Percentiles rank a stretch among this genome's conserved stretches.
Evolutionary conservation across 1,140 invertebrate species (phyloP).

Genomic region (Macrobrachium nipponense): DNA sequence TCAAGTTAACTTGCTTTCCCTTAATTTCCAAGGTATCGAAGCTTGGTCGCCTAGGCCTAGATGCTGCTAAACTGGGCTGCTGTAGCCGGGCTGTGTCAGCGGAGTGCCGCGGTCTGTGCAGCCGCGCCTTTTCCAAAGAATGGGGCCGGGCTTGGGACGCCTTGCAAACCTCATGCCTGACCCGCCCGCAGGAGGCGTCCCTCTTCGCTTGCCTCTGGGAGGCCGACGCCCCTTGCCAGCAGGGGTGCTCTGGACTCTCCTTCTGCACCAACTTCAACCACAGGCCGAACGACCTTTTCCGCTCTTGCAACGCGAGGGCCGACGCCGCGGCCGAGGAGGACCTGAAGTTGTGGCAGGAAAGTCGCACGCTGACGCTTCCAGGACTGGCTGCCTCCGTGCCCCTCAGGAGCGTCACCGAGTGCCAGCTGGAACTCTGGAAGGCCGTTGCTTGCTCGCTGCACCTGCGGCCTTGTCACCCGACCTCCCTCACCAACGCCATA

Average conservation of each 20-base stretch:
- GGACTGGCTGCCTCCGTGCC: slow-evolving; percentile 46
- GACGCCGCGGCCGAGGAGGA: slow-evolving; percentile 42
- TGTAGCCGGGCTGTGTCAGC: slow-evolving; percentile 21
- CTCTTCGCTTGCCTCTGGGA: slow-evolving; percentile 42
- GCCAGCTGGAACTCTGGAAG: slow-evolving; percentile 42
- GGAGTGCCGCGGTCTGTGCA: slow-evolving; percentile 35
- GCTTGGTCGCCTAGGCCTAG: slow-evolving; percentile 34
- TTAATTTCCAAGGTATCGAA: slow-evolving; percentile 14
- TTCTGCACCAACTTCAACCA: slow-evolving; percentile 42
- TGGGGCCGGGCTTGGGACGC: slow-evolving; percentile 50
- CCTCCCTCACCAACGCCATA: slow-evolving; percentile 43
- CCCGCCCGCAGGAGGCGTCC: slow-evolving; percentile 30
- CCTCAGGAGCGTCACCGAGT: slow-evolving; percentile 31
- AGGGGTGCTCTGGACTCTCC: slow-evolving; percentile 44
- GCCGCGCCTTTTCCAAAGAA: slow-evolving; percentile 32
- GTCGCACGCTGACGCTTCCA: slow-evolving; percentile 29
- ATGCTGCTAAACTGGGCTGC: slow-evolving; percentile 42
- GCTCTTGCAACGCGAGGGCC: slow-evolving; percentile 37
- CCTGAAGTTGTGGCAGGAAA: slow-evolving; percentile 45
- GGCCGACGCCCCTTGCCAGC: slow-evolving; percentile 45
- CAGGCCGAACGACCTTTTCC: slow-evolving; percentile 42
- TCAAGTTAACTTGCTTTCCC: too few species aligned
- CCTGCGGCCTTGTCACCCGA: slow-evolving; percentile 31
- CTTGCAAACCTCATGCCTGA: slow-evolving; percentile 41
- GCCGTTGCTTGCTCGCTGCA: slow-evolving; percentile 45